A percentile compares a stretch with the other conserved stretches of the same genome.
Evolutionary conservation across 2,888 invertebrate genomes (phyloP).

Genomic region (Andricus quercusramuli): DNA sequence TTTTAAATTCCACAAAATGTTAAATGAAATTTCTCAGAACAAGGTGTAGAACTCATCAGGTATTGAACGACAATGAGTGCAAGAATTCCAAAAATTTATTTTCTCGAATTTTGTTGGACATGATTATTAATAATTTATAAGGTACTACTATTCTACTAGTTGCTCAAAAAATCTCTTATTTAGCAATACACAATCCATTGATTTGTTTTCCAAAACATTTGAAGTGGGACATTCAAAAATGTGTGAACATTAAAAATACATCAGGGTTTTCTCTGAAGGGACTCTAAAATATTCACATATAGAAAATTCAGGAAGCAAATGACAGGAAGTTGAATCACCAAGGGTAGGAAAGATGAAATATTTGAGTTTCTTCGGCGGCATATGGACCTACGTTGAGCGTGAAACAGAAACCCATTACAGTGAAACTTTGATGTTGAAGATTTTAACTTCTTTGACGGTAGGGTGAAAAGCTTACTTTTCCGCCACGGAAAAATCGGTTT

Average conservation of each 20-base stretch:
- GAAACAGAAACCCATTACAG: constrained; percentile 50
- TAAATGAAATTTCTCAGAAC: no score
- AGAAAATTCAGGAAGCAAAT: not conserved
- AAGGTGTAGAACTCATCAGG: no score
- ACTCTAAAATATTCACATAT: not conserved
- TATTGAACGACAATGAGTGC: no score
- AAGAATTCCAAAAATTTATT: no score
- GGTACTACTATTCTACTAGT: no score
- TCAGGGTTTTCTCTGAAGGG: not conserved
- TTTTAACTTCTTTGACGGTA: constrained; percentile 55
- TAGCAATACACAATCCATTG: no score
- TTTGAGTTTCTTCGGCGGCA: not conserved
- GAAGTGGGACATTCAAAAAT: not conserved
- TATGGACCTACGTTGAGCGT: not conserved
- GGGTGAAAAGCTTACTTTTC: constrained; percentile 50
- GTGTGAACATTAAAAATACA: not conserved
- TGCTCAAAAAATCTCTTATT: no score
- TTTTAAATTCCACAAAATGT: no score
- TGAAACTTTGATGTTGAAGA: constrained; percentile 55
- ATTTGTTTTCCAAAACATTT: no score
- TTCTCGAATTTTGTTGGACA: no score
- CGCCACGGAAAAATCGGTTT: constrained; percentile 45
- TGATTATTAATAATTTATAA: no score
- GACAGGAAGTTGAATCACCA: not conserved
- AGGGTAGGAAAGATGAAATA: not conserved